Base-by-base conservation (phyloP, 1,140 invertebrate genomes). In the Lamellibrachia luymesi region DNA sequence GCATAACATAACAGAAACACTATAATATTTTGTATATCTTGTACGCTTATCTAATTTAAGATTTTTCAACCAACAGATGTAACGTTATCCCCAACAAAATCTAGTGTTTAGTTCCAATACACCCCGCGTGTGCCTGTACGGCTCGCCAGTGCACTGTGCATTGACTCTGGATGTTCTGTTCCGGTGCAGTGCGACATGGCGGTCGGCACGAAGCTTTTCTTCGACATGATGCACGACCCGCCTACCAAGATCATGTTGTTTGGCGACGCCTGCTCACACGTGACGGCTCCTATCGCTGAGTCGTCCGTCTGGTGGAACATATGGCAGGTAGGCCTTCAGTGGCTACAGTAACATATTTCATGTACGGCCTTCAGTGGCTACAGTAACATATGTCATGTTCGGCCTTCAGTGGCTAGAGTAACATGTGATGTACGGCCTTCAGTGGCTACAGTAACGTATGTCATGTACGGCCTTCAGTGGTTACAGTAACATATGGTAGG, bases 261-360 rank as follows among this genome's bases (percentile, higher is more conserved):
- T 95, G 99, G 99, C 0, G 98, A 98, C 22, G 98, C 98, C 2
- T 99, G 99, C 96, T 99, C 98, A 1, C 98, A 98, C 95, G 99
- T 99, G 94, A 99, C 99, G 0, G 99, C 99, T 96, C 99, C 99
- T 90, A 99, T 99, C 94, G 99, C 99, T 22, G 99, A 99, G 97
- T 98, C 99, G 5, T 98, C 98, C 80, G 98, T 99, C 95, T 98
- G 98, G 95, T 99, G 99, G 98, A 98, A 98, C 95, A 97, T 99
- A 92, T 98, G 98, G 1, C 98, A 99, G 97, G 98, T 98, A 93
- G 49, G 22, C 50, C 93, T 50, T 25, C 49, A 92, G n/a, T 27
- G 49, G 64, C 25, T 22, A 80, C 13, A 10, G 64, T 2, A 80
- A 80, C 64, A 4, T 80, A 22, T 80, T 1, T 10, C 0, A 6